Conservation (phyloP, 2,113 vertebrate genomes). For the Eurypyga helias region DNA sequence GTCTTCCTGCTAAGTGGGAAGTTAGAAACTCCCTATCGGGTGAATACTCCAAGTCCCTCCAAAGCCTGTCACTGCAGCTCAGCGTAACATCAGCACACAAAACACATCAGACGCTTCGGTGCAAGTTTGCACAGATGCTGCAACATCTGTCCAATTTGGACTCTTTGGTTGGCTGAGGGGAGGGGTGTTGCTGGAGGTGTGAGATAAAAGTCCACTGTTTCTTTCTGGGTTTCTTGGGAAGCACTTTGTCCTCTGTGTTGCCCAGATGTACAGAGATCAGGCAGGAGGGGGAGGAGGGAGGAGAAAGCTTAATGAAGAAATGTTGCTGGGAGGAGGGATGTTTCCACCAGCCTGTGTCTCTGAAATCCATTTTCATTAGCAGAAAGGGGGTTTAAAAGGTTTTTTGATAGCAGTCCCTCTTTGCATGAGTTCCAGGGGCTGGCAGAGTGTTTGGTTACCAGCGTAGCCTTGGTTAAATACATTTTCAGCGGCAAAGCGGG, state of each 20-base stretch:
- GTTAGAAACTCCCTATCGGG: not conserved
- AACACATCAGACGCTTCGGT: not conserved
- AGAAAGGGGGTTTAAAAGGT: not conserved
- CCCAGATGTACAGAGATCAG: not conserved
- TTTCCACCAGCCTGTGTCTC: not conserved
- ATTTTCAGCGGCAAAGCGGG: not conserved
- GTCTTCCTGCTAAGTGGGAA: not conserved
- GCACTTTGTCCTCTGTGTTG: not conserved
- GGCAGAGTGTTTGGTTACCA: not conserved
- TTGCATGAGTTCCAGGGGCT: not conserved
- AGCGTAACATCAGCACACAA: not conserved
- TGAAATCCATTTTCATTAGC: not conserved
- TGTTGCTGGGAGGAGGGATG: not conserved
- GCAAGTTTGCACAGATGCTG: conserved; percentile 12
- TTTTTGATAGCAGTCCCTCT: not conserved
- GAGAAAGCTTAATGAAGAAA: not conserved
- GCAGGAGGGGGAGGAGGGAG: not conserved
- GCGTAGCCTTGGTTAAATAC: not conserved
- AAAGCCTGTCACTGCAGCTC: not conserved
- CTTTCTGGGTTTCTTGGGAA: not conserved
- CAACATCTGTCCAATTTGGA: not conserved
- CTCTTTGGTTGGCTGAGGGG: not conserved
- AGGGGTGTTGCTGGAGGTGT: not conserved
- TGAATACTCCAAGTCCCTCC: not conserved
- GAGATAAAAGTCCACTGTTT: not conserved